A percentile compares a stretch with the other conserved stretches of the same genome.
Conservation (phyloP, 2,888 invertebrate species). For the Glaucopsyche alexis region DNA sequence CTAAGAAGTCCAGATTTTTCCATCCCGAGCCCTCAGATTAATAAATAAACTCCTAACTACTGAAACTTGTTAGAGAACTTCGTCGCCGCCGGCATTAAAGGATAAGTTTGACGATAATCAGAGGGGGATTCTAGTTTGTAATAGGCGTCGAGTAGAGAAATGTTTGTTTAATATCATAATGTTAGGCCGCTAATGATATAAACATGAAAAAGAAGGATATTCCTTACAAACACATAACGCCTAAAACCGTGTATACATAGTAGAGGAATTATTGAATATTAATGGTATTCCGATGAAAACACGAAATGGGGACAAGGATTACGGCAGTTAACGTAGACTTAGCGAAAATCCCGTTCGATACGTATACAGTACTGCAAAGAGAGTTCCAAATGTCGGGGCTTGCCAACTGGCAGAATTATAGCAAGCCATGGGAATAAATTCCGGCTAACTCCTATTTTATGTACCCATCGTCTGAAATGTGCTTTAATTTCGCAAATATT, state of each 20-base stretch:
- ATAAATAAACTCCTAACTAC: background rate
- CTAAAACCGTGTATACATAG: background rate
- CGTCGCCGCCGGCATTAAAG: background rate
- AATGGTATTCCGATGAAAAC: conserved; percentile 43
- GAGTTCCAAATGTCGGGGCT: conserved; percentile 53
- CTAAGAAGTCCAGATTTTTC: background rate
- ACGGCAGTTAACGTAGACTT: conserved; percentile 58
- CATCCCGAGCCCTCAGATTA: background rate
- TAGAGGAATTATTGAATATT: conserved; percentile 15
- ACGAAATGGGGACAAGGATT: conserved; percentile 50
- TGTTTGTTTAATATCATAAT: background rate
- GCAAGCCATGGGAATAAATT: conserved; percentile 47
- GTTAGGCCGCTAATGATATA: background rate
- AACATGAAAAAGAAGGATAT: background rate
- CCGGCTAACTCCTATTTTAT: conserved; percentile 44
- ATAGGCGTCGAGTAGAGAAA: background rate
- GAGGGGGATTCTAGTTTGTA: background rate
- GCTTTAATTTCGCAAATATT: conserved; percentile 18
- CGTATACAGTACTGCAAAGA: conserved; percentile 50
- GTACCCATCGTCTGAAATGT: conserved; percentile 28
- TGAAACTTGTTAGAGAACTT: conserved; percentile 8
- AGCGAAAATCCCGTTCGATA: conserved; percentile 49
- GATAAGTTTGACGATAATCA: conserved; percentile 10
- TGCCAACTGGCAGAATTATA: conserved; percentile 56
- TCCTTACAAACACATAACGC: background rate